A percentile compares a stretch with the other conserved stretches of the same genome.
phyloP scores from a whole-genome alignment of 2,888 invertebrate genomes.

The Tetragnatha montana region DNA sequence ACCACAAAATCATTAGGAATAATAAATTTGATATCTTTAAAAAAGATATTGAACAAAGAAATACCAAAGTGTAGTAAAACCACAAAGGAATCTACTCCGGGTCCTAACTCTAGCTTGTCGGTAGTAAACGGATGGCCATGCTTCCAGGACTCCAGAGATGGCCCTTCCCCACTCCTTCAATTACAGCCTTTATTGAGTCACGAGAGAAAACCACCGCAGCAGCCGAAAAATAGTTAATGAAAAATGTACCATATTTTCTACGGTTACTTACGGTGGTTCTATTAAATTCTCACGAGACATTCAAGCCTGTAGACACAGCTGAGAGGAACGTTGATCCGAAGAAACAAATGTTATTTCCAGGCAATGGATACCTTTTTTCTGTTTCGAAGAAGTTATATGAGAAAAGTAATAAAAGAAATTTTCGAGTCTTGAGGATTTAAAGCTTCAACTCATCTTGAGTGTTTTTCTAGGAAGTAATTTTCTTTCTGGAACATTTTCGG shows the following conservation, averaged over 20 bases:
- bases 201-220: neutral
- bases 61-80: too few relatives aligned
- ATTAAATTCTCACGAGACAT: conserved; percentile 51
- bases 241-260: conserved; percentile 42
- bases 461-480: conserved; percentile 62
- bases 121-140: too few relatives aligned
- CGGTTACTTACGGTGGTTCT: conserved; percentile 31
- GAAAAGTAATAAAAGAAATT: conserved; percentile 64
- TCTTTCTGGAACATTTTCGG: conserved; percentile 42
- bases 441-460: conserved; percentile 62
- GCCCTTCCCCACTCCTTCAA: neutral
- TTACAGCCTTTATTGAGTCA: conserved; percentile 16
- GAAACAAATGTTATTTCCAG: conserved; percentile 63
- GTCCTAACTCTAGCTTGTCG: too few relatives aligned
- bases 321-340: conserved; percentile 41
- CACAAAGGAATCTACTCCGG: too few relatives aligned
- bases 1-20: too few relatives aligned
- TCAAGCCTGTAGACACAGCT: conserved; percentile 33
- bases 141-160: too few relatives aligned
- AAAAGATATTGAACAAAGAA: too few relatives aligned
- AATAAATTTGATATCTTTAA: too few relatives aligned
- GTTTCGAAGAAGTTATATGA: conserved; percentile 52
- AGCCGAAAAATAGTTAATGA: conserved; percentile 37
- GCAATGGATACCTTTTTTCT: conserved; percentile 21
- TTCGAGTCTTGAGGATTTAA: conserved; percentile 61